Evolutionary conservation across 1,140 invertebrate genomes (phyloP), one percentile per base, ranked within the genome.

Genomic region (Meloidogyne exigua): DNA sequence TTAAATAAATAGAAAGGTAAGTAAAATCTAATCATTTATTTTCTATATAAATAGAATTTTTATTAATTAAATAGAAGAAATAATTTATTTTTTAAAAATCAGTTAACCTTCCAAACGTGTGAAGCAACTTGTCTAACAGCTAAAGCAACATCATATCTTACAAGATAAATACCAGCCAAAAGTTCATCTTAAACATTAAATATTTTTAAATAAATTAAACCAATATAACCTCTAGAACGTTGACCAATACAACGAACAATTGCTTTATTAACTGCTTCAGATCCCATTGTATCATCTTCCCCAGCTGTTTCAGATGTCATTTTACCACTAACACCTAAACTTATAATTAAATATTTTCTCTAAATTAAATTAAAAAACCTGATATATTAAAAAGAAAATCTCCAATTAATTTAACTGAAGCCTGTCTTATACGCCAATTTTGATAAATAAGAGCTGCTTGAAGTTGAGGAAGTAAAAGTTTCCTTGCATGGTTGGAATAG

Each of bases 231-330:
- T 36, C 66, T 68, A 32, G 66, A 42, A 5, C 28, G 18, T 68
- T 68, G 66, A 32, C 28, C 39, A n/a, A 71, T 26, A 57, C 44
- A 65, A 18, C 32, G 23, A 36, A 80, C 32, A 70, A 80, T 81
- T 72, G 90, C 88, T 82, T 89, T 89, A 83, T 97, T 94, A 0
- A 95, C 96, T 82, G 94, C 92, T 89, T 98, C 96, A 0, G 96
- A 98, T 71, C 96, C 96, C 89, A 99, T 97, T 88, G 98, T 99
- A 87, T 99, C 96, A 89, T 99, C 96, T 88, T 99, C 96, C 82
- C 93, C 93, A 3, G 94, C 94, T 1, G 95, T 98, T 89, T 97
- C 95, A 0, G 96, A 98, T 18, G 94, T 96, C 95, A 98, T 98
- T 89, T 99, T 99, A 67, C 96, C 96, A 70, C 94, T 93, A 0